Evolutionary conservation across 2,113 vertebrate species (phyloP).

Genomic region (Opisthocomus hoazin): DNA sequence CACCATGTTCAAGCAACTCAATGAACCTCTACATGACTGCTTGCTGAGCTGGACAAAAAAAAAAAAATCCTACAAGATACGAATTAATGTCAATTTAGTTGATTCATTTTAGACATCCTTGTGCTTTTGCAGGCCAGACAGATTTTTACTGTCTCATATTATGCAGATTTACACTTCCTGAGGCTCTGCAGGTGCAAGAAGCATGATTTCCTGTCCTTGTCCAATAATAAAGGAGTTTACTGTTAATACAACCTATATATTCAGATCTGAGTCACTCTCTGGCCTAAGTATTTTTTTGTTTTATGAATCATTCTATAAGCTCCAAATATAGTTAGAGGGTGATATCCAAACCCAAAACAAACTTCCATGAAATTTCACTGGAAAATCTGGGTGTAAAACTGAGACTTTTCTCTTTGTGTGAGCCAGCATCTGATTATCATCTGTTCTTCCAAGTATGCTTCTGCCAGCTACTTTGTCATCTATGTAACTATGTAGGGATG

Average conservation of each 20-base stretch:
- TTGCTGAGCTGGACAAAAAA: not conserved
- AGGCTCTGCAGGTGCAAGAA: not conserved
- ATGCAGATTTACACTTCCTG: not conserved
- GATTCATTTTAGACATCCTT: not conserved
- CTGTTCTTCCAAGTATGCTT: not conserved
- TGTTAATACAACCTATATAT: not conserved
- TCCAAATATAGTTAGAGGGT: not conserved
- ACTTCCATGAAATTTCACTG: not conserved
- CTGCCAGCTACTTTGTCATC: not conserved
- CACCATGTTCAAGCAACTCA: not conserved
- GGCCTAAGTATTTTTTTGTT: not conserved
- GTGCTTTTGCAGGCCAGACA: not conserved
- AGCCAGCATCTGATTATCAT: not conserved
- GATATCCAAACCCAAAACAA: not conserved
- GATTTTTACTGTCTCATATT: not conserved
- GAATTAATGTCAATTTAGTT: not conserved
- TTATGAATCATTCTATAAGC: not conserved
- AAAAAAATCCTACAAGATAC: not conserved
- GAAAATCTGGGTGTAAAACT: not conserved
- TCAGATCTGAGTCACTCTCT: not conserved
- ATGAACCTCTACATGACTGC: not conserved
- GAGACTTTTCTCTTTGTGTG: not conserved
- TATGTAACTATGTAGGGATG: not conserved
- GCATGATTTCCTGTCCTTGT: not conserved
- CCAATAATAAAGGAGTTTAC: not conserved